Evolutionary conservation across 2,888 invertebrate species (phyloP), one percentile per base, ranked within the genome.

Genomic region (Oxytorus armatus): DNA sequence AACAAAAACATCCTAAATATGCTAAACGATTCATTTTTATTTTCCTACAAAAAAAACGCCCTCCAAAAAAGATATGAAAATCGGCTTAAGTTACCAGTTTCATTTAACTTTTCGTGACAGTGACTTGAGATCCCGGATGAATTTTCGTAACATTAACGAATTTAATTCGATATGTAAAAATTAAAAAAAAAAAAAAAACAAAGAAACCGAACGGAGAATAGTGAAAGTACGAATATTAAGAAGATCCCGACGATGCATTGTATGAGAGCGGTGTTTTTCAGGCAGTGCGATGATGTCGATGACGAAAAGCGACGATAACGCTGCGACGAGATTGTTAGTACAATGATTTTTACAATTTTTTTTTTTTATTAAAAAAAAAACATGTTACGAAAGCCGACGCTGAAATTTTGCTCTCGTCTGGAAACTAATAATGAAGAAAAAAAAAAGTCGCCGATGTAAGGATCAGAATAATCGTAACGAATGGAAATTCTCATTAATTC

Each of bases 251-350:
- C 25, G 61, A 82, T 88, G 86, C 86, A 85, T 21, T 88, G 75
- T 85, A 89, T 89, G 89, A 89, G 89, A 89, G 88, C 89, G 89
- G 89, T 87, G 89, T 89, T 86, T 88, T 86, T 61, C 65, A 89
- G 89, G 88, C 89, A 89, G 89, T 87, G 88, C 85, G 72, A 84
- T 84, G 86, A 86, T 85, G 81, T 36, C 65, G 49, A 68, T 44
- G 57, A 66, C 23, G 53, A 68, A 49, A 78, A 66, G 55, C 68
- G 57, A 73, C 70, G 72, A 69, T 21, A 81, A 77, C 66, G 44
- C 42, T 51, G 61, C 47, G 69, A 70, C 42, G 66, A 68, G 36
- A 68, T 57, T 65, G 72, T 79, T 76, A 66, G 69, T 51, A 25
- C 66, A 36, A 70, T 16, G 47, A 77, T 16, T 42, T n/a, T 61